Percentiles rank a stretch among this genome's conserved stretches.
These are phyloP conservation scores for Fopius arisanus DNA, from an alignment of 1,140 invertebrate genomes.

Conservation along the genomic window DNA sequence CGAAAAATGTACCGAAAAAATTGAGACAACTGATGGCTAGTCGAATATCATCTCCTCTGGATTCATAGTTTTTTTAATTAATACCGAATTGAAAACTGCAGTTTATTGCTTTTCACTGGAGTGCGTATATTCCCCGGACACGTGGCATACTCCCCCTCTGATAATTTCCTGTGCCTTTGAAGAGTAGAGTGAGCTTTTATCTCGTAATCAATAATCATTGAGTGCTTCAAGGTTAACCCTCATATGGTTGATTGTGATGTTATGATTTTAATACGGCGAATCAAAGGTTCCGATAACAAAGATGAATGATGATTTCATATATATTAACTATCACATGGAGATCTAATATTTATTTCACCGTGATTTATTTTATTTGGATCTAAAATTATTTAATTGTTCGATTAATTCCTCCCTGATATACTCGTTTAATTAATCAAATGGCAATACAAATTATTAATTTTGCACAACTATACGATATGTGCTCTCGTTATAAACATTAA, in stretches of 20 bases:
- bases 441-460: too few species aligned
- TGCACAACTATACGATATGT: too few species aligned
- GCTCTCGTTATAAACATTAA: background rate
- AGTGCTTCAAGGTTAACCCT: background rate
- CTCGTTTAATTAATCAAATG: too few species aligned
- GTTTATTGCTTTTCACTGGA: slow-evolving; percentile 60
- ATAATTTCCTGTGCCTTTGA: slow-evolving; percentile 9
- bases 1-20: too few species aligned
- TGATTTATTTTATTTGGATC: too few species aligned
- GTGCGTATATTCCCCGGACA: slow-evolving; percentile 42
- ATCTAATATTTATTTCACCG: too few species aligned
- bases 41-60: slow-evolving; percentile 58
- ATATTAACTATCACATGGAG: too few species aligned
- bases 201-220: slow-evolving; percentile 29
- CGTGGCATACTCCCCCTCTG: slow-evolving; percentile 47
- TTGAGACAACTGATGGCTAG: slow-evolving; percentile 15
- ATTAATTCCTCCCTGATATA: too few species aligned
- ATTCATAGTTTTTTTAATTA: slow-evolving; percentile 34
- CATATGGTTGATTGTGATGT: background rate
- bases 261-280: background rate
- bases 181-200: slow-evolving; percentile 1
- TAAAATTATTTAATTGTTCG: too few species aligned
- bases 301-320: background rate
- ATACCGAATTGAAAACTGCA: slow-evolving; percentile 14
- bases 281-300: background rate